Evolutionary conservation across 2,797 vertebrate genomes (phyloP).

Genomic region (Kryptolebias ocellatus): DNA sequence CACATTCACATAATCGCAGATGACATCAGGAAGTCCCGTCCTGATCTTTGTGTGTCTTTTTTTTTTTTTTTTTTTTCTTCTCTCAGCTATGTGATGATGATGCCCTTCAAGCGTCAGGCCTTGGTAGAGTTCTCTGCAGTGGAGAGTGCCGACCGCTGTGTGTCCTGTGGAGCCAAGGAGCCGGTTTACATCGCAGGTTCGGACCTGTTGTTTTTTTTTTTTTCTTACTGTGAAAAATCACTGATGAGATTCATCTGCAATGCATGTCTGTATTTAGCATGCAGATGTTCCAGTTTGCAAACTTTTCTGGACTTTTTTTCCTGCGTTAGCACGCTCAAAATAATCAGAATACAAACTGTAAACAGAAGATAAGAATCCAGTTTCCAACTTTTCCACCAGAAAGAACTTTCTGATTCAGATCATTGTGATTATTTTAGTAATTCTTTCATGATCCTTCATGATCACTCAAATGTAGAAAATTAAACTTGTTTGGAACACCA

Average conservation of each 20-base stretch:
- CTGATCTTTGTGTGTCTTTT: conserved; percentile 19
- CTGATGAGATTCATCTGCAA: background rate
- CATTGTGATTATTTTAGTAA: no score
- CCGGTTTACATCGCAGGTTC: conserved; percentile 90
- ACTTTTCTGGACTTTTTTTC: no score
- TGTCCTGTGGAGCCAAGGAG: conserved; percentile 89
- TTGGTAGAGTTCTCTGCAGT: conserved; percentile 94
- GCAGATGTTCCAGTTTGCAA: background rate
- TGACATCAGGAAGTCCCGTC: background rate
- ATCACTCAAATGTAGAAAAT: no score
- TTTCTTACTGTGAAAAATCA: background rate
- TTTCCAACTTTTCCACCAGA: no score
- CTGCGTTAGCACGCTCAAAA: no score
- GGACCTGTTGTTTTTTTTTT: background rate
- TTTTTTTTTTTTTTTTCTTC: background rate
- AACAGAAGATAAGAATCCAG: no score
- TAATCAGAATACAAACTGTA: no score
- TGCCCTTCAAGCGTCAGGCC: conserved; percentile 98
- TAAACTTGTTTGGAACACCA: no score
- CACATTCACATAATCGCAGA: no score
- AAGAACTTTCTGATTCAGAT: no score
- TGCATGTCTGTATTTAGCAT: background rate
- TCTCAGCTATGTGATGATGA: conserved; percentile 98
- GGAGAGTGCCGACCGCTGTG: conserved; percentile 93
- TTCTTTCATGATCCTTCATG: no score